Base-by-base conservation (phyloP, 2,888 invertebrate genomes). In the Hyposoter dolosus region DNA sequence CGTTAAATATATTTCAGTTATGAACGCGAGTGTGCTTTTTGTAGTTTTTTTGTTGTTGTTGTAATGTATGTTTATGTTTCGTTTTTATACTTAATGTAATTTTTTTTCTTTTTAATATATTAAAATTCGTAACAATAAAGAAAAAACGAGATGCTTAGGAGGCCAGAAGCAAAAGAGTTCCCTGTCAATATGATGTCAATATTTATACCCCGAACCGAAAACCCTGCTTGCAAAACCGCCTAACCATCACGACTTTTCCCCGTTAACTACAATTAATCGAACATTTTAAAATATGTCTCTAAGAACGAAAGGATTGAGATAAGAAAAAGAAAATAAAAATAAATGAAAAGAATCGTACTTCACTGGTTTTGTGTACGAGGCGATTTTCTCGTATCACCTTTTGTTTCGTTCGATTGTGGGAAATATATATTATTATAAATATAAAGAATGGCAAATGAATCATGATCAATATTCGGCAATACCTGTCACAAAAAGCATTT, bases 171-270 rank as follows among this genome's bases (percentile, higher is more conserved):
- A 43, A 82, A 66, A 72, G 60, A 76, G 65, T 56, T 63, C 40
- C 77, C 68, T 77, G 82, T 88, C 23, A 86, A 80, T 84, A 87
- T 86, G 88, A 88, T 88, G 87, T 89, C 83, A 77, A 17, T 80
- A 79, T 88, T 86, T 89, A 86, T 89, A 89, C 90, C 90, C 90
- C 90, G 90, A 90, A 90, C 89, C 90, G 88, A 83, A 86, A 63
- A 43, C 56, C 63, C 19, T 17, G 50, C 77, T 78, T 10, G 6
- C 69, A 40, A 63, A 50, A 50, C 28, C 60, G n/a, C 45, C 77
- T 66, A 74, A 81, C 72, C 28, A 78, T 74, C 86, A 40, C 72
- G 75, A 56, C 68, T 81, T 82, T 60, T 28, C 72, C 82, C 77
- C 80, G 71, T 85, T 85, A 88, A 89, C 86, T 88, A 87, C 84